Base-by-base conservation (phyloP, 1,140 invertebrate genomes). In the Hycleus phaleratus region DNA sequence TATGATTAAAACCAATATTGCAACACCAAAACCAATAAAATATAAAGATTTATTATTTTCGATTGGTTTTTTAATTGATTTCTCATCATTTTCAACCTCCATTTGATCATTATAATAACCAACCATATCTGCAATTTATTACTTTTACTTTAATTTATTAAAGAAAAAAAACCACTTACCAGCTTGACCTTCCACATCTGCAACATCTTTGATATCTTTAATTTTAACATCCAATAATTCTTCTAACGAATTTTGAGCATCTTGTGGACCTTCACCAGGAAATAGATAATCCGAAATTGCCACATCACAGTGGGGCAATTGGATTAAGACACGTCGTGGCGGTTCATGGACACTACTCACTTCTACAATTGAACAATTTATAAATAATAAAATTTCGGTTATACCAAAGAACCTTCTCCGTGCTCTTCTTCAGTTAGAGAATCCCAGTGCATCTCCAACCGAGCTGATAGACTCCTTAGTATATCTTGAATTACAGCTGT, bases 381-480 rank as follows among this genome's bases (percentile, higher is more conserved):
- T 10, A 3, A 49, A 60, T 10, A 10, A n/a, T 12, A n/a, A 39
- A 2, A 54, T 46, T n/a, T 25, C 10, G 25, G 46, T 49, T 42
- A 25, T n/a, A n/a, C 18, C 5, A 40, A 43, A n/a, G 12, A 38
- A 70, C 70, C 68, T 65, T 72, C 71, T 39, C 58, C 63, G 44
- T 67, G 57, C 50, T 74, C 72, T 57, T 91, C 88, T 73, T 91
- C 88, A 66, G 89, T 86, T 40, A 91, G 75, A 60, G 88, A 87
- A 75, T 91, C 88, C 81, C 87, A 90, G 65, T 92, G 86, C 81
- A 92, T 86, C 65, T 90, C 87, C 68, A 91, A 82, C 62, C 90
- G 77, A 26, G 87, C 83, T 2, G 84, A 79, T 46, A 92, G 74
- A 56, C 88, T 91, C 59, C 90, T 75, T 47, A 91, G 78, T 48